phyloP scores from a whole-genome alignment of 2,113 vertebrate species.

The Thymallus thymallus region DNA sequence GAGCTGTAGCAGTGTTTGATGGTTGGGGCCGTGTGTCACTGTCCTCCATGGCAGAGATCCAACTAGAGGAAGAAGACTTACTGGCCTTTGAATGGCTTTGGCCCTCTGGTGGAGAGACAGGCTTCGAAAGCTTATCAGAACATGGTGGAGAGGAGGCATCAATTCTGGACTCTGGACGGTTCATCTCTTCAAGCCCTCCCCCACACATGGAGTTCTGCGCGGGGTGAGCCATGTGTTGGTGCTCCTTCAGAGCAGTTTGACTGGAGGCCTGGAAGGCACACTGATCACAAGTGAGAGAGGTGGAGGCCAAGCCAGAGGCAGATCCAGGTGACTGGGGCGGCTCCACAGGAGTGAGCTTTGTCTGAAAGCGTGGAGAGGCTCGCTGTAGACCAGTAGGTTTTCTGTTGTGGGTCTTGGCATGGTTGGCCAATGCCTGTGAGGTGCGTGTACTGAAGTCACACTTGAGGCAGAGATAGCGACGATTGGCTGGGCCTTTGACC shows the following conservation, averaged over 20 bases:
- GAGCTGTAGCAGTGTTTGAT: slow-evolving; percentile 16
- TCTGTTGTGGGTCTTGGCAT: slow-evolving; percentile 82
- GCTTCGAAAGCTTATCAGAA: slow-evolving; percentile 21
- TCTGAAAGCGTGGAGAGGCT: slow-evolving; percentile 30
- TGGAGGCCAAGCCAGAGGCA: slow-evolving; percentile 55
- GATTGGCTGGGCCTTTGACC: slow-evolving; percentile 43
- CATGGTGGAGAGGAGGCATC: slow-evolving; percentile 29
- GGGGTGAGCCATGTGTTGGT: slow-evolving; percentile 65
- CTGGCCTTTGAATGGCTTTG: slow-evolving; percentile 28
- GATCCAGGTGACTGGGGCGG: slow-evolving; percentile 44
- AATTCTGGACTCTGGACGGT: slow-evolving; percentile 60
- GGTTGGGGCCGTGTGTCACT: slow-evolving; percentile 3
- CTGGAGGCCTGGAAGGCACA: slow-evolving; percentile 80
- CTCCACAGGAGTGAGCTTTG: slow-evolving; percentile 18
- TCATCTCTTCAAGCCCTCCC: slow-evolving; percentile 51
- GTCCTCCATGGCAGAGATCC: slow-evolving; percentile 41
- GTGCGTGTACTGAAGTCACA: slow-evolving; percentile 87
- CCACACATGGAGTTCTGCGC: slow-evolving; percentile 50
- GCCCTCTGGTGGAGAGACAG: slow-evolving; percentile 6
- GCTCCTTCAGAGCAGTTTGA: slow-evolving; percentile 73
- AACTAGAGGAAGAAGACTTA: neutral
- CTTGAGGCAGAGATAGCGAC: slow-evolving; percentile 80
- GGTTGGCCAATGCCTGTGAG: slow-evolving; percentile 82
- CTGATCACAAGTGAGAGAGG: slow-evolving; percentile 64
- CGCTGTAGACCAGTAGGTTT: slow-evolving; percentile 51